Evolutionary conservation across 2,797 vertebrate species (phyloP).

Genomic region (Antrozous pallidus): DNA sequence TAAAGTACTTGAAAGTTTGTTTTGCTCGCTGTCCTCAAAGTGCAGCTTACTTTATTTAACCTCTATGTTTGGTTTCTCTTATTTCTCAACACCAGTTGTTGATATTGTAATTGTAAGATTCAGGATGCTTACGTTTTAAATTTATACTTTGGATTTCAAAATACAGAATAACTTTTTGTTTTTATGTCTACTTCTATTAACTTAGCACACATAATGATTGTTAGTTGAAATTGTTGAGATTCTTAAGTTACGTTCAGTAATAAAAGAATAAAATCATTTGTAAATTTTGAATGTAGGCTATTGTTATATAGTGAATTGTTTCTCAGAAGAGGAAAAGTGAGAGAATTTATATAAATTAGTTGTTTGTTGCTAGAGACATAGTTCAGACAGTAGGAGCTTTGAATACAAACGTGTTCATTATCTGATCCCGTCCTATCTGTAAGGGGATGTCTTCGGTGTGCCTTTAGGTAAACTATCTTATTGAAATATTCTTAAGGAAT

Average conservation of each 20-base stretch:
- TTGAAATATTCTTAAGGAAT: constrained; percentile 45
- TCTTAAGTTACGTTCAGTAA: constrained; percentile 37
- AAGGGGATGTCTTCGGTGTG: neutral
- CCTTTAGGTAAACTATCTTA: neutral
- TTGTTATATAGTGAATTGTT: constrained; percentile 32
- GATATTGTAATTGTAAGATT: constrained; percentile 38
- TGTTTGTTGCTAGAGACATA: constrained; percentile 14
- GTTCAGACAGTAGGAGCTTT: constrained; percentile 2
- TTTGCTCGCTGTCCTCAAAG: constrained; percentile 36
- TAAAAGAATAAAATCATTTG: constrained; percentile 39
- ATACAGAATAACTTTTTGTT: constrained; percentile 33
- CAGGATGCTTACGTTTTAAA: constrained; percentile 35
- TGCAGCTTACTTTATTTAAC: constrained; percentile 4
- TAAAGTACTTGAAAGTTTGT: constrained; percentile 38
- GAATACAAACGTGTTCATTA: neutral
- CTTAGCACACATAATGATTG: neutral
- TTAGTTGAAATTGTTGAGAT: constrained; percentile 46
- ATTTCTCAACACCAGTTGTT: constrained; percentile 44
- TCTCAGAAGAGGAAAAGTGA: constrained; percentile 20
- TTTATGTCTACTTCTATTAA: constrained; percentile 41
- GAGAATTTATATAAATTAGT: constrained; percentile 52
- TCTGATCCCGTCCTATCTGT: neutral
- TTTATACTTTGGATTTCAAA: constrained; percentile 34
- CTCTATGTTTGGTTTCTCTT: constrained; percentile 38
- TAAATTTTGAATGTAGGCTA: constrained; percentile 32